Percentiles rank a stretch among this genome's conserved stretches.
phyloP scores from a whole-genome alignment of 2,888 invertebrate species.

The Agrotis exclamationis region DNA sequence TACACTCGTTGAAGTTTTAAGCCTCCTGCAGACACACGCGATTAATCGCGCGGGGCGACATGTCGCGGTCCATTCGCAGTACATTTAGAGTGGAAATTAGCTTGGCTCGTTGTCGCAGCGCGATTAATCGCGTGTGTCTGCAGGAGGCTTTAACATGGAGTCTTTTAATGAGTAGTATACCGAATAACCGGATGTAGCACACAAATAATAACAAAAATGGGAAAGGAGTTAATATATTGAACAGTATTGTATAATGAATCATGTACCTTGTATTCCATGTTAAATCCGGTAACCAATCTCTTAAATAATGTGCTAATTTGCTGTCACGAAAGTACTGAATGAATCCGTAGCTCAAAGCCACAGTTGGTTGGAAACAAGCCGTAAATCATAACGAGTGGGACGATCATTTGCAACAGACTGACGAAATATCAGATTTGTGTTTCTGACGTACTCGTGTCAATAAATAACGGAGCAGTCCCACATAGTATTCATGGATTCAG shows the following conservation, averaged over 20 bases:
- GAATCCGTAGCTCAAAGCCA: conserved; percentile 19
- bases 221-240: too few relatives aligned
- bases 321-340: conserved; percentile 33
- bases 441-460: conserved; percentile 45
- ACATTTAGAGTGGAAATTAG: too few relatives aligned
- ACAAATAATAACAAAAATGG: too few relatives aligned
- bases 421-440: conserved; percentile 43
- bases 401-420: conserved; percentile 41
- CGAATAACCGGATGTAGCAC: too few relatives aligned
- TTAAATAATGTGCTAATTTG: conserved; percentile 19
- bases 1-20: too few relatives aligned
- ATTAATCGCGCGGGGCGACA: too few relatives aligned
- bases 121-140: too few relatives aligned
- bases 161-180: too few relatives aligned
- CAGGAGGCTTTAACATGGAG: too few relatives aligned
- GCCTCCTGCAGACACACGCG: too few relatives aligned
- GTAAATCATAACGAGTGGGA: conserved; percentile 46
- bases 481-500: conserved; percentile 27
- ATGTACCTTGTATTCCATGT: not conserved
- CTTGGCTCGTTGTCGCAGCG: too few relatives aligned
- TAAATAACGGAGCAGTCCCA: conserved; percentile 46
- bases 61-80: too few relatives aligned
- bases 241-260: not conserved
- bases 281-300: conserved; percentile 1
- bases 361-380: conserved; percentile 15